Evolutionary conservation across 1,140 invertebrate genomes (phyloP).

Genomic region (Choristoneura fumiferana): DNA sequence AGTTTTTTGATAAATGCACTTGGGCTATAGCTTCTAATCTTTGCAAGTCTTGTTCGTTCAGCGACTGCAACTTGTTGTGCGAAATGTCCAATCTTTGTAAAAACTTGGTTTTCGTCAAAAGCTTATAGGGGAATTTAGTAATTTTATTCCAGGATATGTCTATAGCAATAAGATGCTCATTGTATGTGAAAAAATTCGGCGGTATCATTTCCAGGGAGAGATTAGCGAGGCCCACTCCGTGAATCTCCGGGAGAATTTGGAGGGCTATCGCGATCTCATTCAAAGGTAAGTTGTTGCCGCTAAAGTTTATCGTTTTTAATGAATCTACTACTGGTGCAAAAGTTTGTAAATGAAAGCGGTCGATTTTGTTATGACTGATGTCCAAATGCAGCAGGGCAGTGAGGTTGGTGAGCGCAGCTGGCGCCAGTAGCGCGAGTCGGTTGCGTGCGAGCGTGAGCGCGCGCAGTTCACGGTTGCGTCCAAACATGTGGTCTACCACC

Average conservation of each 20-base stretch:
- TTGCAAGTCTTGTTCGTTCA: slow-evolving; percentile 79
- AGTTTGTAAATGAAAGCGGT: slow-evolving; percentile 80
- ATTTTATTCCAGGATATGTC: slow-evolving; percentile 81
- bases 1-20: slow-evolving; percentile 81
- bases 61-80: slow-evolving; percentile 80
- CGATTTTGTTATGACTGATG: slow-evolving; percentile 86
- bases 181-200: slow-evolving; percentile 73
- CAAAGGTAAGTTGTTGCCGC: slow-evolving; percentile 81
- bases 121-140: slow-evolving; percentile 75
- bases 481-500: slow-evolving; percentile 86
- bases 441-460: slow-evolving; percentile 83
- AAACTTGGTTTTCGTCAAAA: slow-evolving; percentile 78
- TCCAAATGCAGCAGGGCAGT: slow-evolving; percentile 83
- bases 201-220: slow-evolving; percentile 77
- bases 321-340: slow-evolving; percentile 81
- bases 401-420: slow-evolving; percentile 84
- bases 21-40: slow-evolving; percentile 74
- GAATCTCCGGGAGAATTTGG: slow-evolving; percentile 78
- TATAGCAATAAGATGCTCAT: slow-evolving; percentile 59
- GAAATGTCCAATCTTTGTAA: slow-evolving; percentile 82
- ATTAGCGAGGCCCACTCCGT: slow-evolving; percentile 80
- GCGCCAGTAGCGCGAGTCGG: slow-evolving; percentile 84
- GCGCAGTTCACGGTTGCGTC: slow-evolving; percentile 80
- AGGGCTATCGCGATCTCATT: slow-evolving; percentile 75
- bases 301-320: slow-evolving; percentile 81